A percentile compares a stretch with the other conserved stretches of the same genome.
These are phyloP conservation scores for Cylloceria caligata DNA, from an alignment of 2,888 invertebrate genomes.

Conservation along the genomic window DNA sequence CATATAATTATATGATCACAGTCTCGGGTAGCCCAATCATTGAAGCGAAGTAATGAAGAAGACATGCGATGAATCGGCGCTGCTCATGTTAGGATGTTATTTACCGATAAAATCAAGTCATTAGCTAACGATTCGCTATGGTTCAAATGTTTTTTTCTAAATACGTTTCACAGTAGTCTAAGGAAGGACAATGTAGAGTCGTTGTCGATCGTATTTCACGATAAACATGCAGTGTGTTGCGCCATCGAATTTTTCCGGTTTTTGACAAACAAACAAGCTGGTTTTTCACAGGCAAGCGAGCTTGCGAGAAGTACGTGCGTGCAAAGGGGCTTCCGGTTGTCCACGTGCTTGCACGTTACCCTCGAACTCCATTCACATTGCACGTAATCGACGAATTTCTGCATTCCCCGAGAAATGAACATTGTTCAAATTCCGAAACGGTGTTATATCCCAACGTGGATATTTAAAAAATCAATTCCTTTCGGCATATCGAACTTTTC, in stretches of 20 bases:
- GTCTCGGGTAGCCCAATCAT: constrained; percentile 23
- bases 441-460: no score
- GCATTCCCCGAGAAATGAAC: constrained; percentile 81
- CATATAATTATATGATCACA: constrained; percentile 38
- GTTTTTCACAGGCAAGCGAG: not conserved
- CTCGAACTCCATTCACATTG: constrained; percentile 31
- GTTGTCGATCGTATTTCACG: not conserved
- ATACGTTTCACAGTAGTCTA: not conserved
- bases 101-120: not conserved
- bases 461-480: no score
- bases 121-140: not conserved
- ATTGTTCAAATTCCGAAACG: constrained; percentile 81
- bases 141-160: not conserved
- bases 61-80: not conserved
- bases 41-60: not conserved
- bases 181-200: not conserved
- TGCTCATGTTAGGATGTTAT: constrained; percentile 2
- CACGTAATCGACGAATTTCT: constrained; percentile 71
- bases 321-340: constrained; percentile 4
- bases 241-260: not conserved
- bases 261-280: no score
- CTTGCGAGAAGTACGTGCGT: not conserved
- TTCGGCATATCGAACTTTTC: no score
- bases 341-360: constrained; percentile 33
- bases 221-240: not conserved